Evolutionary conservation across 2,888 invertebrate species (phyloP), one percentile per base, ranked within the genome.

Genomic region (Microdon myrmicae): DNA sequence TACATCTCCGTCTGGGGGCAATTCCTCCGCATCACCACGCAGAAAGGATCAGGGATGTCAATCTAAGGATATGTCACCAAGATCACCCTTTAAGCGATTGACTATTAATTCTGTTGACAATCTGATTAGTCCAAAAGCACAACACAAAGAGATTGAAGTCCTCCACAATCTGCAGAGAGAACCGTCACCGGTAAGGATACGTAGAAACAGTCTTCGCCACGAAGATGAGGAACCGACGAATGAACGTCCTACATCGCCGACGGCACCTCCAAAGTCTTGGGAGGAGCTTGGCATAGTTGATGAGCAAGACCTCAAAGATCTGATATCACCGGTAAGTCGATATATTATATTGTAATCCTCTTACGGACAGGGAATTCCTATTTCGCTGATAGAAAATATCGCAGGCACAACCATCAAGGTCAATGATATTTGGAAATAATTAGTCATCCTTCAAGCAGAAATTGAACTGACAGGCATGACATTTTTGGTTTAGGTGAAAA

Each of bases 251-350:
- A 34, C 69, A 71, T 45, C 64, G 67, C 54, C 67, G 68, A 10
- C 14, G 59, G 14, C 39, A 6, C 68, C 70, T 44, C 76, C 45
- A 71, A 76, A 70, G 20, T 74, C 74, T 22, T 87, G 88, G 87
- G 87, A 88, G 70, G 85, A 86, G 22, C 74, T 86, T 25, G 84
- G 82, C 4, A 78, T 87, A 17, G 83, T 89, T 8, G 85, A 86
- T 37, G 81, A 81, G 53, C 83, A 85, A 54, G 83, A 86, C 3
- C 75, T 87, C 12, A 82, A 85, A 68, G 87, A 89, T 72, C 81
- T 90, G 34, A 86, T 87, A 70, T 88, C 87, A 66, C 88, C 86
- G 83, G 90, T 89, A 78, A 82, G 82, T 74, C n/a, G n/a, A n/a
- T n/a, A n/a, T n/a, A n/a, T n/a, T n/a, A n/a, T n/a, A n/a, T n/a